These are phyloP conservation scores for Poecilia latipinna DNA, from an alignment of 2,113 vertebrate species.

Conservation along the genomic window DNA sequence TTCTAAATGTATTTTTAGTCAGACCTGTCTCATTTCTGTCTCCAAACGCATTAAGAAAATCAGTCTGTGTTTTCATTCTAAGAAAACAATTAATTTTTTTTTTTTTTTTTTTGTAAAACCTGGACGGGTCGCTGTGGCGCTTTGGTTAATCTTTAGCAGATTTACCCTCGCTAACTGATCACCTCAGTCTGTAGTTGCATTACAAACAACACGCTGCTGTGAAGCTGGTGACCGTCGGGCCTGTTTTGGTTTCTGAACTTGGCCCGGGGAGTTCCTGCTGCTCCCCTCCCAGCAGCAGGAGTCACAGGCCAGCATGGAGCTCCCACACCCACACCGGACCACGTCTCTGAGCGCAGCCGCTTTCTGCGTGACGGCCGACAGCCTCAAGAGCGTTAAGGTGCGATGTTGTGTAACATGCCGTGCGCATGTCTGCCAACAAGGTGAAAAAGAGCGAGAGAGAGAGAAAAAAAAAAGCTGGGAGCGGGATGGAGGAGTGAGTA, in stretches of 20 bases:
- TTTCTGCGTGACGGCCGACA: constrained; percentile 39
- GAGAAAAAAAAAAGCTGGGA: constrained; percentile 30
- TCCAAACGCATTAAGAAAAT: constrained; percentile 9
- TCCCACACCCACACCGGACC: constrained; percentile 6
- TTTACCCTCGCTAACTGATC: no score
- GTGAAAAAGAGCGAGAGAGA: constrained; percentile 30
- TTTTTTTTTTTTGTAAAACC: no score
- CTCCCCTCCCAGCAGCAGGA: constrained; percentile 62
- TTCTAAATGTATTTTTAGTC: neutral
- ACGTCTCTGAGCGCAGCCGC: constrained; percentile 12
- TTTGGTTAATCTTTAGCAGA: no score
- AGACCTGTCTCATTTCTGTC: constrained; percentile 27
- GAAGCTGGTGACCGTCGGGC: constrained; percentile 1
- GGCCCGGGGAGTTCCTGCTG: neutral
- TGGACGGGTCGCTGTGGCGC: no score
- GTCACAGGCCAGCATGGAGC: constrained; percentile 73
- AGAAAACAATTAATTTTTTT: no score
- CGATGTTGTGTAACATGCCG: constrained; percentile 38
- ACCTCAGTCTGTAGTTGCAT: neutral
- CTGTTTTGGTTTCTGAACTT: constrained; percentile 31
- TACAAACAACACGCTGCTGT: neutral
- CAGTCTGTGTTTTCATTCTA: neutral
- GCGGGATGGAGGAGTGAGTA: constrained; percentile 54
- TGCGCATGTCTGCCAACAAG: constrained; percentile 12
- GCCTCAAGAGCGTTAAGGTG: constrained; percentile 11